These are phyloP conservation scores for Caenorhabditis sp. DNA, from an alignment of 2,888 invertebrate genomes.

Conservation along the genomic window DNA sequence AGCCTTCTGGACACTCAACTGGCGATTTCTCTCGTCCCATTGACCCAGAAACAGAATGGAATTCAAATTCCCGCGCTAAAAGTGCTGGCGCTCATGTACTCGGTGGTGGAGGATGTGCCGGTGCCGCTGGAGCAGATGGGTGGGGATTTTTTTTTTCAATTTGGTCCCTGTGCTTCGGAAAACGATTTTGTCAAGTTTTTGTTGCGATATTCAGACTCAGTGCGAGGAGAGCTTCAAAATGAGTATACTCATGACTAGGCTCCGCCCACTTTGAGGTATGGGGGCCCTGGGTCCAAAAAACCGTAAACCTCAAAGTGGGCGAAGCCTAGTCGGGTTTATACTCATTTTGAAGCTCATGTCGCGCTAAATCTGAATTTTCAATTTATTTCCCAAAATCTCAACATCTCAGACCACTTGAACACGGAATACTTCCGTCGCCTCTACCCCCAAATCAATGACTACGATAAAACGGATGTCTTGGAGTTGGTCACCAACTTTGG, in stretches of 20 bases:
- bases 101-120: conserved; percentile 12
- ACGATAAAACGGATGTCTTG: conserved; percentile 41
- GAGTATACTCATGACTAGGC: neutral
- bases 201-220: neutral
- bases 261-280: neutral
- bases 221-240: conserved; percentile 1
- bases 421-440: conserved; percentile 54
- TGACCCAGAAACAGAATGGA: conserved; percentile 54
- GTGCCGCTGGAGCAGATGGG: conserved; percentile 66
- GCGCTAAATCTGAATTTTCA: neutral
- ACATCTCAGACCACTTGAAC: conserved; percentile 55
- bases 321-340: neutral
- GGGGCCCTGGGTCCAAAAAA: neutral
- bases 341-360: conserved; percentile 1
- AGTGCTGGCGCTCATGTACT: conserved; percentile 57
- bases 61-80: conserved; percentile 50
- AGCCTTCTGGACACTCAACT: conserved; percentile 64
- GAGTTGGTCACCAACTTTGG: conserved; percentile 44
- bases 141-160: conserved; percentile 17
- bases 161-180: neutral
- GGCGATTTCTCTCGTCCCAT: conserved; percentile 53
- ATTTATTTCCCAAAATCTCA: neutral
- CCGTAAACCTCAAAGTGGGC: neutral
- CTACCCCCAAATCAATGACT: conserved; percentile 29
- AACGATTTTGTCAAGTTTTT: no score